Conservation (phyloP, 2,888 invertebrate genomes). For the Netelia fuscicornis region DNA sequence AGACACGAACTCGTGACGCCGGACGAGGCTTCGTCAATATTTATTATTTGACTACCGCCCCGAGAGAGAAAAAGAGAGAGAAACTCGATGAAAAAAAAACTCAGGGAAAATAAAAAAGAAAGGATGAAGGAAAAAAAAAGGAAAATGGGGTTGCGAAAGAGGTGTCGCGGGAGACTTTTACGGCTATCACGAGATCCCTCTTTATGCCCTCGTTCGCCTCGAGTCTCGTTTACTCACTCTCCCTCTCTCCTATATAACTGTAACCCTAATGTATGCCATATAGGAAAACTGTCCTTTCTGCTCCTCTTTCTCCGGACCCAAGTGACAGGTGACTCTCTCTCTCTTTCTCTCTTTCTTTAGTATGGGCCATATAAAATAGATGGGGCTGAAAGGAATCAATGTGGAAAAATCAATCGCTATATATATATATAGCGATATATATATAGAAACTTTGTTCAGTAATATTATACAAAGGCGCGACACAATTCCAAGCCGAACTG, state of each 20-base stretch:
- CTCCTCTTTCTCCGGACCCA: constrained; percentile 1
- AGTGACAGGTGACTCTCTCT: constrained; percentile 24
- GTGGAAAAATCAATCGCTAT: constrained; percentile 44
- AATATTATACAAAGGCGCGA: constrained; percentile 40
- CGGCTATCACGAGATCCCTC: constrained; percentile 44
- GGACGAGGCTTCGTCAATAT: constrained; percentile 66
- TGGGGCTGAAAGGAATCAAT: constrained; percentile 53
- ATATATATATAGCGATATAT: not conserved
- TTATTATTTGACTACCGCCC: constrained; percentile 66
- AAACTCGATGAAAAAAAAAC: not conserved
- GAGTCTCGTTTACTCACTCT: not conserved
- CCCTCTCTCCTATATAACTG: not conserved
- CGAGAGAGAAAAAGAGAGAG: constrained; percentile 4
- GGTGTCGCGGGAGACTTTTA: constrained; percentile 49
- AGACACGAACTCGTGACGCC: not conserved
- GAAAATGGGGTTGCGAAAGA: constrained; percentile 40
- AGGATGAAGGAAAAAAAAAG: constrained; percentile 2
- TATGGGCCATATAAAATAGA: constrained; percentile 34
- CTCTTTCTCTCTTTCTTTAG: not conserved
- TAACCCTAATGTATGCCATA: constrained; percentile 1
- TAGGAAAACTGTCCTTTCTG: constrained; percentile 42
- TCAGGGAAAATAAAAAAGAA: not conserved
- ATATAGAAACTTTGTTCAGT: not conserved
- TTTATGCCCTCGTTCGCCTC: constrained; percentile 52
- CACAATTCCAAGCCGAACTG: constrained; percentile 40